Evolutionary conservation across 2,113 vertebrate species (phyloP).

Genomic region (Chrysemys picta): DNA sequence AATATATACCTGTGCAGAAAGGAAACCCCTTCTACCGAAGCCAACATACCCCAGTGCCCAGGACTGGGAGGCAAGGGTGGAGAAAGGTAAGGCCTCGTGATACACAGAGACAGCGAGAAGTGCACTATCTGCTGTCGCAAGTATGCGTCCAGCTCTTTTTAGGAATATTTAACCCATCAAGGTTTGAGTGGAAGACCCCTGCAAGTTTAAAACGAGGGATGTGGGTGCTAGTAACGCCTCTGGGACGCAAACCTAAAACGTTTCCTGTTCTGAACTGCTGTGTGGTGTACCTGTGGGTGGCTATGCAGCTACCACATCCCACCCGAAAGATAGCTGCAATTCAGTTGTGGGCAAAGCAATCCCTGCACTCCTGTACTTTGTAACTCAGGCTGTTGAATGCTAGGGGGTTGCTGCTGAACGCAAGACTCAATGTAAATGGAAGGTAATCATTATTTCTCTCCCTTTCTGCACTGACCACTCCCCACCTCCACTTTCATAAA

Average conservation of each 20-base stretch:
- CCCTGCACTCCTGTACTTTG: not conserved
- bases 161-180: not conserved
- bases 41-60: not conserved
- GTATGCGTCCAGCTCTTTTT: fast-evolving
- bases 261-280: not conserved
- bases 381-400: not conserved
- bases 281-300: not conserved
- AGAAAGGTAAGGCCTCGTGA: not conserved
- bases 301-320: not conserved
- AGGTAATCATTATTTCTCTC: not conserved
- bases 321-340: not conserved
- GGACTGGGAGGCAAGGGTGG: not conserved
- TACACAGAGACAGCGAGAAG: not conserved
- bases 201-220: not conserved
- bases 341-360: not conserved
- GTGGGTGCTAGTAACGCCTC: not conserved
- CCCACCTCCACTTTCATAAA: not conserved
- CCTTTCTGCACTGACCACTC: not conserved
- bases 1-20: not conserved
- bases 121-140: not conserved
- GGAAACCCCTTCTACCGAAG: not conserved
- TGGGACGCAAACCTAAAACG: too few species aligned
- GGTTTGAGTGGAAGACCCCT: not conserved
- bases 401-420: not conserved
- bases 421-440: not conserved